Evolutionary conservation across 2,888 invertebrate genomes (phyloP), one percentile per base, ranked within the genome.

Genomic region (Xestia ashworthii): DNA sequence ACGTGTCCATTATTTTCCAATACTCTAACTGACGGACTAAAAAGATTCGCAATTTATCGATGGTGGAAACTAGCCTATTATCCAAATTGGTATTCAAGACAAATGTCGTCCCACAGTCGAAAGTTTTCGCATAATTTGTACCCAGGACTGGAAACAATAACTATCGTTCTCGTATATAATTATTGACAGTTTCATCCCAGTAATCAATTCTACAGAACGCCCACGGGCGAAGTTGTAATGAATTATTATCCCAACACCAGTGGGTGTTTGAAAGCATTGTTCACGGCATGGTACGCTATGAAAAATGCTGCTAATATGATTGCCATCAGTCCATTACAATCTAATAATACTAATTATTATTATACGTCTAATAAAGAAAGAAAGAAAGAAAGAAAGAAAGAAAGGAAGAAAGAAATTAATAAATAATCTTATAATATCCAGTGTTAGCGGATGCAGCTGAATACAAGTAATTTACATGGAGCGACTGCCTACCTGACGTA

Each of bases 41-140:
- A n/a, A n/a, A n/a, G n/a, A n/a, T n/a, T n/a, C n/a, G n/a, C n/a
- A n/a, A n/a, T n/a, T n/a, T n/a, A n/a, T n/a, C n/a, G n/a, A n/a
- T n/a, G n/a, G n/a, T n/a, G n/a, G n/a, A n/a, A n/a, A n/a, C n/a
- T n/a, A n/a, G n/a, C n/a, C n/a, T n/a, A n/a, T 32, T 32, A 32
- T 32, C 32, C 60, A 44, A 41, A 48, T 9, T 16, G 55, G n/a
- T 55, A 2, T 38, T n/a, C n/a, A 73, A 81, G 53, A 62, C 46
- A 62, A 65, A 55, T 69, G 11, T 16, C 32, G 46, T 44, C 55
- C 65, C 48, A 72, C 62, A 22, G 5, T 16, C 4, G 3, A 62
- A 80, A 75, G 72, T 70, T 83, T 70, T 32, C 53, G 46, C 62
- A 83, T 84, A 76, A 76, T 66, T 80, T 32, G 62, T 72, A 66